Conservation (phyloP, 2,888 invertebrate genomes). For the Nephrotoma flavescens region DNA sequence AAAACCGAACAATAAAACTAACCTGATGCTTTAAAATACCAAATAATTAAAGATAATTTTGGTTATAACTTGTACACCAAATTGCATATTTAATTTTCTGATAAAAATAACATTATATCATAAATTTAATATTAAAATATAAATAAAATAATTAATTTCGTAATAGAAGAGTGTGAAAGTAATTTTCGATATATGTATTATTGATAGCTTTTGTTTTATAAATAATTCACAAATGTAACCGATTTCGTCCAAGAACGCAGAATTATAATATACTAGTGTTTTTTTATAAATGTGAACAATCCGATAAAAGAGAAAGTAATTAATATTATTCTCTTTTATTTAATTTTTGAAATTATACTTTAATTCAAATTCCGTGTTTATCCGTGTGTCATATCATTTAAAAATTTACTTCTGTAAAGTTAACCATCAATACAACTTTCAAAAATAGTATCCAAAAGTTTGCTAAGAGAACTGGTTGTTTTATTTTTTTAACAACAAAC, state of each 20-base stretch:
- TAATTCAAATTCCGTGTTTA: too few relatives aligned
- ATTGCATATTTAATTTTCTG: background rate
- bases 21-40: background rate
- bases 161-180: background rate
- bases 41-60: background rate
- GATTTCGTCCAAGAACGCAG: background rate
- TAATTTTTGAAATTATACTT: too few relatives aligned
- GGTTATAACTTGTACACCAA: background rate
- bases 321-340: background rate
- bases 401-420: too few relatives aligned
- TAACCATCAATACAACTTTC: too few relatives aligned
- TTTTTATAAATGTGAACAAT: too few relatives aligned
- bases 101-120: background rate
- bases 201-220: background rate
- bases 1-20: background rate
- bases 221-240: background rate
- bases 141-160: background rate
- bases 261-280: too few relatives aligned
- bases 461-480: too few relatives aligned
- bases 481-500: too few relatives aligned
- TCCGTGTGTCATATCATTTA: too few relatives aligned
- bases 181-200: background rate
- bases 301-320: background rate
- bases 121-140: background rate
- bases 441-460: too few relatives aligned